Evolutionary conservation across 2,113 vertebrate species (phyloP).

Genomic region (Elgaria multicarinata): DNA sequence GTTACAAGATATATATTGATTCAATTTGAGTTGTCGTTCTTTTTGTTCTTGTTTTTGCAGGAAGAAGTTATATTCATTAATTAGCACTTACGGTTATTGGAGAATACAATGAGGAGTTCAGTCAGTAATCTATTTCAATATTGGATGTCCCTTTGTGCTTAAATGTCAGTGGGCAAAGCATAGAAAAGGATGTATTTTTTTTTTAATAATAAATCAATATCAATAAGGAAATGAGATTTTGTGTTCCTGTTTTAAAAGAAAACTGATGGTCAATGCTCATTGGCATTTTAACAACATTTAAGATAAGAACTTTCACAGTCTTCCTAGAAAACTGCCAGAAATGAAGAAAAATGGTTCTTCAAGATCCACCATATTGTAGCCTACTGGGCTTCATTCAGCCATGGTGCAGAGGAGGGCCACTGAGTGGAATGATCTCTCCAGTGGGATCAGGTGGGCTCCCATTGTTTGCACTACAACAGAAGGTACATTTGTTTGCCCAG

Average conservation of each 20-base stretch:
- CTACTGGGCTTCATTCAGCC: too few relatives aligned
- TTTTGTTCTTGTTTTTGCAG: conserved; percentile 60
- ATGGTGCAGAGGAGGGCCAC: background rate
- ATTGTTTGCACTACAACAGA: too few relatives aligned
- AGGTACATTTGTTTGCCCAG: too few relatives aligned
- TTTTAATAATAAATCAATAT: conserved; percentile 57
- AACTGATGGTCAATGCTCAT: conserved; percentile 26
- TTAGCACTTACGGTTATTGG: conserved; percentile 64
- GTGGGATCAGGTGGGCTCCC: too few relatives aligned
- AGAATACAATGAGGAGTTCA: conserved; percentile 65
- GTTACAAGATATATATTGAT: conserved; percentile 28
- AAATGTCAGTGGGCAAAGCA: conserved; percentile 48
- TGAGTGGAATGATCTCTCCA: too few relatives aligned
- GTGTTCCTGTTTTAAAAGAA: conserved; percentile 47
- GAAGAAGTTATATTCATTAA: conserved; percentile 69
- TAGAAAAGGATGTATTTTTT: conserved; percentile 41
- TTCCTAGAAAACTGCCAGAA: background rate
- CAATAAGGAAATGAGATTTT: conserved; percentile 35
- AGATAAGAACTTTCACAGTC: background rate
- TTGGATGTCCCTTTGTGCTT: conserved; percentile 48
- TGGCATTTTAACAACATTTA: conserved; percentile 22
- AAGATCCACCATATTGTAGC: background rate
- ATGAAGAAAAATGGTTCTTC: background rate
- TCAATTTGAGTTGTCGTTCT: conserved; percentile 49
- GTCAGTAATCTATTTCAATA: conserved; percentile 67